phyloP scores from a whole-genome alignment of 2,797 vertebrate genomes.

The Pipistrellus pygmaeus region DNA sequence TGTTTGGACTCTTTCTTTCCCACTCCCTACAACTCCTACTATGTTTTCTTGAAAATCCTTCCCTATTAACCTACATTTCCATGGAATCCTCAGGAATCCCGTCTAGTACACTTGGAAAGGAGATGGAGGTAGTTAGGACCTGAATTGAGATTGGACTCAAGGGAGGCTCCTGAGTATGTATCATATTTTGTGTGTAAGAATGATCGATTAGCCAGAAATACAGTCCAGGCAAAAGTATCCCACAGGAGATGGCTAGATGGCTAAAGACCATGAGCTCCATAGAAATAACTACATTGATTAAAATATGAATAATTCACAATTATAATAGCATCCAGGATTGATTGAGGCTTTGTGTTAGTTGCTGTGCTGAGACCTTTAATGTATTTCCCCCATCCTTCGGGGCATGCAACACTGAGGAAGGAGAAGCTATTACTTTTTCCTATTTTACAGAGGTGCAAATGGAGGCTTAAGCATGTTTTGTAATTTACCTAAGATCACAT shows the following conservation, averaged over 20 bases:
- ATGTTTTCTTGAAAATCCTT: background rate
- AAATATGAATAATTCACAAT: conserved; percentile 32
- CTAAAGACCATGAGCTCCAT: background rate
- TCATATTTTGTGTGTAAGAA: background rate
- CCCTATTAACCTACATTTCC: background rate
- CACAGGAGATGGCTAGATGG: background rate
- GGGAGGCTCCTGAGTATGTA: background rate
- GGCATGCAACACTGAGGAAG: background rate
- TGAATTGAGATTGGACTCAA: background rate
- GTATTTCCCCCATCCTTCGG: background rate
- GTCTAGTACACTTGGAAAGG: background rate
- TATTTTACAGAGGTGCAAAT: background rate
- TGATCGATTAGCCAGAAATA: background rate
- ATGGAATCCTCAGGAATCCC: background rate
- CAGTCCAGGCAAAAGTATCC: background rate
- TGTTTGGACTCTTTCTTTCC: background rate
- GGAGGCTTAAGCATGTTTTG: background rate
- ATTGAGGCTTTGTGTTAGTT: background rate
- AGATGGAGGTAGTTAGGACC: background rate
- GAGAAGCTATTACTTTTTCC: background rate
- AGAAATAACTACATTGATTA: conserved; percentile 53
- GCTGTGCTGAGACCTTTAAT: background rate
- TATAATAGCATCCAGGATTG: conserved; percentile 14
- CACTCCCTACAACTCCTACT: background rate
- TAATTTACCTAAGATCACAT: background rate